Evolutionary conservation across 2,113 vertebrate genomes (phyloP).

Genomic region (Deroptyus accipitrinus): DNA sequence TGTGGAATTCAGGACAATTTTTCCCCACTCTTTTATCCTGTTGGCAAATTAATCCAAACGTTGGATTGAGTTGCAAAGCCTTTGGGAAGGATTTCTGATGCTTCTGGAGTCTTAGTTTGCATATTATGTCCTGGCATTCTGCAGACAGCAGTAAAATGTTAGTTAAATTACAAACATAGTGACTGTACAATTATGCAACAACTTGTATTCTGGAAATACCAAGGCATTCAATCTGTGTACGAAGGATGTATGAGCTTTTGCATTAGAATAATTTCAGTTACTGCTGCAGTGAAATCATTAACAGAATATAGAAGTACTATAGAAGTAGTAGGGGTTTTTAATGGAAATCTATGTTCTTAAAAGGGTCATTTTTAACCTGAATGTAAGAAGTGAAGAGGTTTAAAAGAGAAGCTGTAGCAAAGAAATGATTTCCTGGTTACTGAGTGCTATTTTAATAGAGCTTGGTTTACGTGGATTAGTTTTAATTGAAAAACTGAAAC

Average conservation of each 20-base stretch:
- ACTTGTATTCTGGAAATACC: neutral
- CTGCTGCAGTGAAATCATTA: neutral
- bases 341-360: neutral
- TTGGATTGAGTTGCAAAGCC: neutral
- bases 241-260: neutral
- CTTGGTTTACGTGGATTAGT: neutral
- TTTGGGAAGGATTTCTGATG: neutral
- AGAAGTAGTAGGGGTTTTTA: neutral
- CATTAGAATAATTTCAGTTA: neutral
- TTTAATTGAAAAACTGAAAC: conserved; percentile 4
- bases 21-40: neutral
- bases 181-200: neutral
- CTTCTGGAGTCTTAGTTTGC: neutral
- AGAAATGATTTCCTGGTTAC: neutral
- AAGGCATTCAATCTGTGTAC: neutral
- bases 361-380: neutral
- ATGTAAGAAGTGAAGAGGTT: neutral
- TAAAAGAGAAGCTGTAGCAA: neutral
- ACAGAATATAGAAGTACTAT: neutral
- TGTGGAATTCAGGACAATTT: neutral
- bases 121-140: neutral
- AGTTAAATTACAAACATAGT: neutral
- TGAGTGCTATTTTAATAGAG: neutral
- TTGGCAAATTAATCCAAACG: neutral
- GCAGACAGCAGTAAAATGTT: neutral